Conservation (phyloP, 2,797 vertebrate genomes). For the Ctenopoma multispine region DNA sequence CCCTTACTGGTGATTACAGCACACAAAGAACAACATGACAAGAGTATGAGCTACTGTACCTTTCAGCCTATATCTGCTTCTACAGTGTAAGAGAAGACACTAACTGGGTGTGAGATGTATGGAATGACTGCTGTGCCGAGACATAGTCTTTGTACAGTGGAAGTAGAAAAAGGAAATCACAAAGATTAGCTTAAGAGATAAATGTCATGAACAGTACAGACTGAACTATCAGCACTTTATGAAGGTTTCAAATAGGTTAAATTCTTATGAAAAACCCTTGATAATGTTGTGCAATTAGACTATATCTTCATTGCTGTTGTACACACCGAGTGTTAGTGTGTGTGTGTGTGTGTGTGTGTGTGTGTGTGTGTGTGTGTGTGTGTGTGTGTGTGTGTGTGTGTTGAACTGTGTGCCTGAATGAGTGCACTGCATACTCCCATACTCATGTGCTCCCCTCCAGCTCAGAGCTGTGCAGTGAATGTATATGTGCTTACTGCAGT, state of each 20-base stretch:
- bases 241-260: slow-evolving; percentile 36
- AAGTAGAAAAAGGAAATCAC: slow-evolving; percentile 26
- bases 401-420: slow-evolving; percentile 64
- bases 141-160: slow-evolving; percentile 44
- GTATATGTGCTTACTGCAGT: slow-evolving; percentile 86
- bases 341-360: too few species aligned
- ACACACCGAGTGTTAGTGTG: too few species aligned
- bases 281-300: slow-evolving; percentile 56
- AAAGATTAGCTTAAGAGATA: slow-evolving; percentile 20
- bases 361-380: too few species aligned
- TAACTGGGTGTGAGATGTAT: slow-evolving; percentile 52
- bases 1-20: slow-evolving; percentile 68
- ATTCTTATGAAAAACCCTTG: slow-evolving; percentile 37
- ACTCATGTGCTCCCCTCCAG: slow-evolving; percentile 77
- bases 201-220: slow-evolving; percentile 20
- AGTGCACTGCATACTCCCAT: slow-evolving; percentile 81
- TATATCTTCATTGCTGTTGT: slow-evolving; percentile 49
- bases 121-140: slow-evolving; percentile 54
- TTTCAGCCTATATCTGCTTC: slow-evolving; percentile 40
- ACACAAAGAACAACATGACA: slow-evolving; percentile 59
- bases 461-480: slow-evolving; percentile 82
- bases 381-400: slow-evolving; percentile 52
- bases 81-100: slow-evolving; percentile 35
- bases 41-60: slow-evolving; percentile 49
- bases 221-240: slow-evolving; percentile 32